phyloP scores from a whole-genome alignment of 2,797 vertebrate genomes.

The Syngnathus rostellatus region DNA sequence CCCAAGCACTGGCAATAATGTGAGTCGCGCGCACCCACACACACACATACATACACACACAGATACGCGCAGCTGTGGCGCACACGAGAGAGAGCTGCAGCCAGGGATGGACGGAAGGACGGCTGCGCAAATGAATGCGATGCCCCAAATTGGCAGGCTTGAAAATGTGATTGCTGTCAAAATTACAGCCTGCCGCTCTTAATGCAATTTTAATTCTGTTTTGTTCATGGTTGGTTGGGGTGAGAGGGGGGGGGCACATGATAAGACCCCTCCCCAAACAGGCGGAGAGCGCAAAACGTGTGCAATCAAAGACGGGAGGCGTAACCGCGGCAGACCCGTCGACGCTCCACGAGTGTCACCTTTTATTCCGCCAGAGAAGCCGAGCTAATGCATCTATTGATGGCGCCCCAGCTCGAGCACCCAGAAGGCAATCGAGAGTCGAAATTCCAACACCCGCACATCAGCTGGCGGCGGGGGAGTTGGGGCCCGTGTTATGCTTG shows the following conservation, averaged over 20 bases:
- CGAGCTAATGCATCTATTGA: constrained; percentile 76
- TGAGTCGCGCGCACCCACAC: constrained; percentile 24
- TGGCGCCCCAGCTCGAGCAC: constrained; percentile 68
- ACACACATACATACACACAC: not conserved
- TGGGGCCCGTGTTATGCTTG: constrained; percentile 69
- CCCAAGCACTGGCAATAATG: constrained; percentile 48
- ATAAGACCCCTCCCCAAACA: constrained; percentile 61
- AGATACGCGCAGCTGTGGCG: constrained; percentile 67
- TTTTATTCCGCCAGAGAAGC: constrained; percentile 74
- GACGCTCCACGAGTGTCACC: constrained; percentile 72
- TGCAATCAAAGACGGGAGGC: constrained; percentile 75
- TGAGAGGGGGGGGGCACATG: constrained; percentile 49
- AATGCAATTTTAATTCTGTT: constrained; percentile 79
- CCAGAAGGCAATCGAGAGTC: constrained; percentile 76
- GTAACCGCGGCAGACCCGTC: constrained; percentile 73
- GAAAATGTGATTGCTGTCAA: constrained; percentile 77
- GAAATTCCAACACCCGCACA: constrained; percentile 65
- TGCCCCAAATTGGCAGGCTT: constrained; percentile 75
- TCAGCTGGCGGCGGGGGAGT: constrained; percentile 68
- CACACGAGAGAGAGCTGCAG: constrained; percentile 47
- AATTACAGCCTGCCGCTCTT: constrained; percentile 73
- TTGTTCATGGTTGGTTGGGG: constrained; percentile 63
- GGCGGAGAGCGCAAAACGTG: constrained; percentile 63
- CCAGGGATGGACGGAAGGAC: constrained; percentile 76
- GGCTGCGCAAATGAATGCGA: constrained; percentile 70